phyloP scores from a whole-genome alignment of 2,113 vertebrate species.

The Rostratula benghalensis region DNA sequence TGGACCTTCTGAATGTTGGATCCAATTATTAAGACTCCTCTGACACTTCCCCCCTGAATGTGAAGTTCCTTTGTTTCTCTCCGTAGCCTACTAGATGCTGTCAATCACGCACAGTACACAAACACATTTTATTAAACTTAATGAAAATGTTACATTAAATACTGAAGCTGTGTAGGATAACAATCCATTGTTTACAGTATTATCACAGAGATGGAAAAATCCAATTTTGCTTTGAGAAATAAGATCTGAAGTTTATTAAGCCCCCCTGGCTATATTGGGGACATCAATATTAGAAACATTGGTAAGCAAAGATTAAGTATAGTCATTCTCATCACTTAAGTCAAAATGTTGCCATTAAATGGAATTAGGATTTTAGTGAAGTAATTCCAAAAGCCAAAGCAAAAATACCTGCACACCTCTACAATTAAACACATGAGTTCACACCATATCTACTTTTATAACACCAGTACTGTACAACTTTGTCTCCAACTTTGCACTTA shows the following conservation, averaged over 20 bases:
- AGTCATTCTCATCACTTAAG: background rate
- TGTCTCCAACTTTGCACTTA: background rate
- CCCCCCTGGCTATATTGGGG: background rate
- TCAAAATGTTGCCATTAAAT: background rate
- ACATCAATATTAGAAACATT: background rate
- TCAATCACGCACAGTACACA: background rate
- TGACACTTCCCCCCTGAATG: background rate
- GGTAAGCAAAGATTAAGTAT: no score
- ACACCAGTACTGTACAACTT: background rate
- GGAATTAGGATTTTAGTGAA: background rate
- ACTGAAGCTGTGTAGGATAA: background rate
- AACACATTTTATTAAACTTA: background rate
- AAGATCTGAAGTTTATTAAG: background rate
- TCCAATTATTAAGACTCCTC: background rate
- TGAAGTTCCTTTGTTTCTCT: background rate
- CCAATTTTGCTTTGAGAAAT: background rate
- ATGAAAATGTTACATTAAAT: background rate
- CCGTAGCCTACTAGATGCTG: background rate
- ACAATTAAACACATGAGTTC: background rate
- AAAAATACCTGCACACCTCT: background rate
- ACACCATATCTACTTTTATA: rapidly evolving
- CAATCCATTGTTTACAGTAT: background rate
- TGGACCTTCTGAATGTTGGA: background rate
- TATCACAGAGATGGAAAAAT: background rate
- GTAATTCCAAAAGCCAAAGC: background rate